phyloP scores from a whole-genome alignment of 2,113 vertebrate genomes.

The Hippoglossus stenolepis region DNA sequence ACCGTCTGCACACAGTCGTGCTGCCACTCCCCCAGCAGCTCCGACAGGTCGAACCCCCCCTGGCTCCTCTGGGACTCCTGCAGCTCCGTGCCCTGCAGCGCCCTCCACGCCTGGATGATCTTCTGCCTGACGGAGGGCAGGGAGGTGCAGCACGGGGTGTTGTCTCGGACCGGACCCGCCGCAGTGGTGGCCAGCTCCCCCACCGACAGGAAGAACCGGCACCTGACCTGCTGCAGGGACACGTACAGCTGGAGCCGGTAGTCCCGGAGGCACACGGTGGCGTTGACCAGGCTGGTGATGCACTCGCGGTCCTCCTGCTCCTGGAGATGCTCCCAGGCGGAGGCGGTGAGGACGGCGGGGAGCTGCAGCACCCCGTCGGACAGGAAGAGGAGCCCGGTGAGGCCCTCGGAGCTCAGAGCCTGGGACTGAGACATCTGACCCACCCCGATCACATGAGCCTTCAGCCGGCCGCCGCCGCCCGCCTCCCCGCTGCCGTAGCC shows the following conservation, averaged over 20 bases:
- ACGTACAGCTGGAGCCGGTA: conserved; percentile 62
- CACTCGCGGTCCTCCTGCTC: conserved; percentile 63
- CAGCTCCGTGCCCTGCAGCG: conserved; percentile 5
- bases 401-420: conserved; percentile 17
- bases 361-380: conserved; percentile 71
- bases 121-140: conserved; percentile 45
- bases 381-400: conserved; percentile 57
- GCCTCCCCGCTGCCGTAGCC: conserved; percentile 20
- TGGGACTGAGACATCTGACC: conserved; percentile 62
- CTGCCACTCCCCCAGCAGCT: conserved; percentile 69
- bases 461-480: conserved; percentile 21
- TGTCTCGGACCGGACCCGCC: conserved; percentile 14
- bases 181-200: conserved; percentile 32
- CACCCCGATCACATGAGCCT: conserved; percentile 63
- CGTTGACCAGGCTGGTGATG: conserved; percentile 56
- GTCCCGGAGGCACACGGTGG: conserved; percentile 49
- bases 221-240: conserved; percentile 20
- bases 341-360: conserved; percentile 60
- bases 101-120: conserved; percentile 56
- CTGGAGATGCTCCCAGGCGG: conserved; percentile 67
- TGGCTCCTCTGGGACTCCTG: conserved; percentile 41
- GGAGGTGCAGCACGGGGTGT: conserved; percentile 43
- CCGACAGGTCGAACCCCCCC: conserved; percentile 32
- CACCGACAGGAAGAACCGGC: conserved; percentile 63
- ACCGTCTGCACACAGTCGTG: conserved; percentile 47